Conservation (phyloP, 2,888 invertebrate genomes). For the Apotomis betuletana region DNA sequence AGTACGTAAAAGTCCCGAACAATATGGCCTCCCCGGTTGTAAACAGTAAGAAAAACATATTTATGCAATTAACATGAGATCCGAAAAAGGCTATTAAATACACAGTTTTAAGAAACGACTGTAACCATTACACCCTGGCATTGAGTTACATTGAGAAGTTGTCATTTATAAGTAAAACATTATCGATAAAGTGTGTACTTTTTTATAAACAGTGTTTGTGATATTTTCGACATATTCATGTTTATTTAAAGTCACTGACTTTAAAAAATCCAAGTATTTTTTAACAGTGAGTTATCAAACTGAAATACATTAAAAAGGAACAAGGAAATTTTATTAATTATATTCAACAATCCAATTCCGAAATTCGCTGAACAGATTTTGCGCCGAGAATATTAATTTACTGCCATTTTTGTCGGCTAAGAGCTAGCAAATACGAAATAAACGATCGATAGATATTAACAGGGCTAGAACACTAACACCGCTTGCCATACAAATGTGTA, state of each 20-base stretch:
- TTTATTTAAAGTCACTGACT: no score
- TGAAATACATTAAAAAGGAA: not conserved
- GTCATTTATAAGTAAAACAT: no score
- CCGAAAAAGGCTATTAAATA: no score
- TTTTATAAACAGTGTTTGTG: no score
- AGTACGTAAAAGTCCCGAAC: slow-evolving; percentile 34
- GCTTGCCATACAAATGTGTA: slow-evolving; percentile 5
- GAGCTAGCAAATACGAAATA: slow-evolving; percentile 27
- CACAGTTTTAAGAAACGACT: no score
- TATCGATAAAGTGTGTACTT: no score
- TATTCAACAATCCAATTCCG: not conserved
- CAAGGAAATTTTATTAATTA: not conserved
- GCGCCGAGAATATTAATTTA: slow-evolving; percentile 25
- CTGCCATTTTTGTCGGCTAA: slow-evolving; percentile 5
- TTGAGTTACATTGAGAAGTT: no score
- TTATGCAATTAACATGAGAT: not conserved
- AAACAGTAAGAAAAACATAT: slow-evolving; percentile 3
- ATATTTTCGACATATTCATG: no score
- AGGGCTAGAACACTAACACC: not conserved
- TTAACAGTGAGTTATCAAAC: no score
- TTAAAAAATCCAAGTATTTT: no score
- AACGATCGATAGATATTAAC: slow-evolving; percentile 17
- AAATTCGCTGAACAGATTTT: not conserved
- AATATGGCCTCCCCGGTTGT: slow-evolving; percentile 11
- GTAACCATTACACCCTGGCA: no score